Evolutionary conservation across 1,140 invertebrate genomes (phyloP).

Genomic region (Radopholus similis): DNA sequence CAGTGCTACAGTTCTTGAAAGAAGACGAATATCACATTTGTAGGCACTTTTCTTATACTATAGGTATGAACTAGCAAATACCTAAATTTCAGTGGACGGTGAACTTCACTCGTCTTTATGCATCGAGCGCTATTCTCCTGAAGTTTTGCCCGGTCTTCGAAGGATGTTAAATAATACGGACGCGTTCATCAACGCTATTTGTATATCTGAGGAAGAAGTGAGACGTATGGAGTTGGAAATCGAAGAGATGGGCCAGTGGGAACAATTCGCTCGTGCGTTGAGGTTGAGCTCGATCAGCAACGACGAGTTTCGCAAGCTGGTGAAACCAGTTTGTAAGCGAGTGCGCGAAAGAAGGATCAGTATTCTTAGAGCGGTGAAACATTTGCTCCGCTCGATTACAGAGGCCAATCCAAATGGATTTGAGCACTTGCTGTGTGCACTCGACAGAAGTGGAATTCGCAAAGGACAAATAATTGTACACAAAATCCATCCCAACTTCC

Average conservation of each 20-base stretch:
- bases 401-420: not conserved
- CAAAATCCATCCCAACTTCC: not conserved
- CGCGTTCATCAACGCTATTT: not conserved
- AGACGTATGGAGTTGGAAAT: not conserved
- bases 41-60: not conserved
- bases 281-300: not conserved
- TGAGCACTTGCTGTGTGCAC: not conserved
- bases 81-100: constrained; percentile 2
- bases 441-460: not conserved
- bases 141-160: not conserved
- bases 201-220: not conserved
- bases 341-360: not conserved
- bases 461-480: not conserved
- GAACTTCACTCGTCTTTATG: constrained; percentile 4
- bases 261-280: not conserved
- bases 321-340: not conserved
- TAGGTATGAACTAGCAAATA: not conserved
- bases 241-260: not conserved
- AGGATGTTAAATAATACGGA: not conserved
- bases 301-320: not conserved
- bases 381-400: not conserved
- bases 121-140: not conserved
- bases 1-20: not conserved
- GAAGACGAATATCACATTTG: not conserved
- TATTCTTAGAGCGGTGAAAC: constrained; percentile 5